Conservation (phyloP, 2,113 vertebrate species). For the Acanthisitta chloris region DNA sequence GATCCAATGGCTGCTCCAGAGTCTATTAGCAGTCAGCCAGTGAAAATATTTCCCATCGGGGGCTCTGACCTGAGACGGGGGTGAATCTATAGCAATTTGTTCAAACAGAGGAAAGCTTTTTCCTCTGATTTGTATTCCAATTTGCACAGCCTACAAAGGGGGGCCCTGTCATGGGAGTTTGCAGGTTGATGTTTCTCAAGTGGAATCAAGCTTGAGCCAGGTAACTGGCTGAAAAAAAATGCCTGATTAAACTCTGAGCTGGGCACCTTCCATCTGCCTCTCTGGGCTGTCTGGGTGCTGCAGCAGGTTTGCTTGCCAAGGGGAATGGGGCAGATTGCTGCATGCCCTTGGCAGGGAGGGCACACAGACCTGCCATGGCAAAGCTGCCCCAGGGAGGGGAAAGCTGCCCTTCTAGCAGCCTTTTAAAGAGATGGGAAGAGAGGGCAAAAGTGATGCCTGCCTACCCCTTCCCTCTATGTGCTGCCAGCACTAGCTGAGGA, state of each 20-base stretch:
- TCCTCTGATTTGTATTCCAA: constrained; percentile 80
- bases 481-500: background rate
- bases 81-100: constrained; percentile 84
- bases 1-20: constrained; percentile 76
- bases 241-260: background rate
- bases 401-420: background rate
- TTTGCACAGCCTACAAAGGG: constrained; percentile 64
- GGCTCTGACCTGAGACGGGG: constrained; percentile 80
- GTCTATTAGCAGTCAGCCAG: constrained; percentile 83
- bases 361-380: background rate
- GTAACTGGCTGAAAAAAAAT: background rate
- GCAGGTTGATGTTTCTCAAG: background rate
- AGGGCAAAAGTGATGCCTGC: background rate
- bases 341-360: background rate
- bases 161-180: background rate
- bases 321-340: background rate
- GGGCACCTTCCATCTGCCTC: background rate
- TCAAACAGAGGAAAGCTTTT: constrained; percentile 78
- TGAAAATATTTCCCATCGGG: constrained; percentile 82
- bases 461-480: background rate
- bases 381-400: background rate
- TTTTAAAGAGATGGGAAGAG: background rate
- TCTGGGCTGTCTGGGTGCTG: background rate
- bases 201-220: background rate
- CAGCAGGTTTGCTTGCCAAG: background rate